These are phyloP conservation scores for Watsonalla binaria DNA, from an alignment of 2,888 invertebrate genomes.

Conservation along the genomic window DNA sequence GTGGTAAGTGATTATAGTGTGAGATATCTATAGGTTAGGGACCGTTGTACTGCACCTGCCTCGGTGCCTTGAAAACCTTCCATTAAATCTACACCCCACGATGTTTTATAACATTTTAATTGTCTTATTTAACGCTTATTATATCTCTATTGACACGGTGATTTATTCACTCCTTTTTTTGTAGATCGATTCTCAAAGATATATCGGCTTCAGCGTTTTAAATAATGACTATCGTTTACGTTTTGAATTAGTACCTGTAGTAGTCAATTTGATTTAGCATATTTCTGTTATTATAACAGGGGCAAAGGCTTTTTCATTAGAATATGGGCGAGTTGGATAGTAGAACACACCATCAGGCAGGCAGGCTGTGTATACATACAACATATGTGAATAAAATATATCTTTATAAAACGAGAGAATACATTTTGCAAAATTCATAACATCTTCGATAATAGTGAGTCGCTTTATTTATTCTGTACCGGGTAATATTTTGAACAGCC, in stretches of 20 bases:
- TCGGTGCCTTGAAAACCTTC: conserved; percentile 39
- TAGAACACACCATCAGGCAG: no score
- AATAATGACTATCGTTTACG: background rate
- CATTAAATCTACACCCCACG: conserved; percentile 57
- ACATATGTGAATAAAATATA: no score
- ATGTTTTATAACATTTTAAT: conserved; percentile 63
- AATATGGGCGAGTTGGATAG: no score
- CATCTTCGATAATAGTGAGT: no score
- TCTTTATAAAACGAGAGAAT: no score
- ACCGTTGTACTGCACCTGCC: conserved; percentile 55
- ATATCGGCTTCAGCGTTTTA: background rate
- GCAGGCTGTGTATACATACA: no score
- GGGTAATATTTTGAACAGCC: no score
- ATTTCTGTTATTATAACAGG: background rate
- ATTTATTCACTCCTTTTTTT: conserved; percentile 32
- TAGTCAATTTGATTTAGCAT: background rate
- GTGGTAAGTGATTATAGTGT: conserved; percentile 57
- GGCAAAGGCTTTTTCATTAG: no score
- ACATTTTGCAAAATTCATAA: no score
- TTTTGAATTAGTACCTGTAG: background rate
- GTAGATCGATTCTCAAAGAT: background rate
- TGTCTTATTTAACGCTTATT: conserved; percentile 64
- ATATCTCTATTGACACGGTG: conserved; percentile 38
- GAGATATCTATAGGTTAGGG: conserved; percentile 48
- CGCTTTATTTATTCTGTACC: no score